Percentiles rank a stretch among this genome's conserved stretches.
These are phyloP conservation scores for Poeciliopsis gracilis DNA, from an alignment of 2,797 vertebrate species.

Conservation along the genomic window DNA sequence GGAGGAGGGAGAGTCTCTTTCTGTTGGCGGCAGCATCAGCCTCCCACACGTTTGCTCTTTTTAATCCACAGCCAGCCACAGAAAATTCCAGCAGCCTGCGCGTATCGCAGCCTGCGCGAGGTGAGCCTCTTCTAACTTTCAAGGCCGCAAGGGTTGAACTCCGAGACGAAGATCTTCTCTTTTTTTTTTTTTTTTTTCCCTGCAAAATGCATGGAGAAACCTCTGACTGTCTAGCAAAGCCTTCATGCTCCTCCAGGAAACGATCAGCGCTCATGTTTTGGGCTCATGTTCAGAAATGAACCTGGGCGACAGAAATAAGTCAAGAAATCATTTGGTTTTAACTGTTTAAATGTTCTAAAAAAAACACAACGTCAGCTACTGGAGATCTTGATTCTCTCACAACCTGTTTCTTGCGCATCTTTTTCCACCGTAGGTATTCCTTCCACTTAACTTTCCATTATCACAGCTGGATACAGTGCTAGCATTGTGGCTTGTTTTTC, in stretches of 20 bases:
- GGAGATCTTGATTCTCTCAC: neutral
- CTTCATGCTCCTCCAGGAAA: slow-evolving; percentile 26
- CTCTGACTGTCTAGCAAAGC: slow-evolving; percentile 5
- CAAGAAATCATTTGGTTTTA: too few species aligned
- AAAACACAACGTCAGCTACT: neutral
- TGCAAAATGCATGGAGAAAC: neutral
- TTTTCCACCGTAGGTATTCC: neutral
- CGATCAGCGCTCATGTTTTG: slow-evolving; percentile 11
- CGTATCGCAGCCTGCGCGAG: slow-evolving; percentile 22
- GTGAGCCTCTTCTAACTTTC: slow-evolving; percentile 28
- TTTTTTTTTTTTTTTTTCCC: neutral
- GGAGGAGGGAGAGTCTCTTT: neutral
- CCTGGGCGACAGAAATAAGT: too few species aligned
- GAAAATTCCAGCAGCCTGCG: slow-evolving; percentile 34
- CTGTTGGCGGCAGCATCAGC: slow-evolving; percentile 34
- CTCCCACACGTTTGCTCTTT: slow-evolving; percentile 57
- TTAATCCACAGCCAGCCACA: slow-evolving; percentile 50
- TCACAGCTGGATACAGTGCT: too few species aligned
- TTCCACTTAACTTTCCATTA: neutral
- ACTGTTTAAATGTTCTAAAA: too few species aligned
- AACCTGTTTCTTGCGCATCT: neutral
- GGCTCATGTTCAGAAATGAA: neutral
- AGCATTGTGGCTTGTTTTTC: neutral
- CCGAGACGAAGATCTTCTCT: slow-evolving; percentile 7
- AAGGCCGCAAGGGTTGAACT: slow-evolving; percentile 12